Percentiles rank a stretch among this genome's conserved stretches.
Evolutionary conservation across 2,888 invertebrate genomes (phyloP).

Genomic region (Eupithecia pulchellata): DNA sequence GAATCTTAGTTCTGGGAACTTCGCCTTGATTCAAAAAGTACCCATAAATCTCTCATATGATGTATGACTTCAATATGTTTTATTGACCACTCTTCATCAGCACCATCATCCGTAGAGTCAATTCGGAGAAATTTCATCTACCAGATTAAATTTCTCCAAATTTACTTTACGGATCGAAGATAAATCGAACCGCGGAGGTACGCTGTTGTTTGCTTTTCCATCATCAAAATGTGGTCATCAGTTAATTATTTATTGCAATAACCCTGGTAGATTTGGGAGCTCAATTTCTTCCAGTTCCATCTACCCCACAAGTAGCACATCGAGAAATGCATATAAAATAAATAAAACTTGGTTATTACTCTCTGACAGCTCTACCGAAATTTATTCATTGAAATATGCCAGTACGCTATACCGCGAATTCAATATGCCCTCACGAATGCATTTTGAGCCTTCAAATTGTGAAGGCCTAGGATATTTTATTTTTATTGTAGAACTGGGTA

Average conservation of each 20-base stretch:
- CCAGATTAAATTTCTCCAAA: no score
- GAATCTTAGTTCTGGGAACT: conserved; percentile 28
- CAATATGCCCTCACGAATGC: conserved; percentile 32
- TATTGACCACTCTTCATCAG: no score
- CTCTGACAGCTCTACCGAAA: conserved; percentile 29
- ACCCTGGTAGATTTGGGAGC: neutral
- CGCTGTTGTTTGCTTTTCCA: no score
- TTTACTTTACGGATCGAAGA: no score
- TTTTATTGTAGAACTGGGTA: neutral
- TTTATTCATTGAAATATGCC: conserved; percentile 45
- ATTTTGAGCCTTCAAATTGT: conserved; percentile 22
- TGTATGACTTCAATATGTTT: no score
- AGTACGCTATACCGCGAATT: conserved; percentile 23
- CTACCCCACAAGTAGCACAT: neutral
- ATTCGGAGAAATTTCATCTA: no score
- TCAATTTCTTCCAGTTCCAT: neutral
- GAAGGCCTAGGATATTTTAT: conserved; percentile 14
- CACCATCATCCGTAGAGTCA: no score
- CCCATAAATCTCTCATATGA: no score
- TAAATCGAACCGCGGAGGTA: no score
- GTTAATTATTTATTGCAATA: no score
- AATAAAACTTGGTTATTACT: conserved; percentile 3
- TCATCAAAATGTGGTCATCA: neutral
- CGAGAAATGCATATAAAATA: neutral
- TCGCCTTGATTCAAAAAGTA: conserved; percentile 22